Evolutionary conservation across 2,888 invertebrate genomes (phyloP).

Genomic region (Nomada fabriciana): DNA sequence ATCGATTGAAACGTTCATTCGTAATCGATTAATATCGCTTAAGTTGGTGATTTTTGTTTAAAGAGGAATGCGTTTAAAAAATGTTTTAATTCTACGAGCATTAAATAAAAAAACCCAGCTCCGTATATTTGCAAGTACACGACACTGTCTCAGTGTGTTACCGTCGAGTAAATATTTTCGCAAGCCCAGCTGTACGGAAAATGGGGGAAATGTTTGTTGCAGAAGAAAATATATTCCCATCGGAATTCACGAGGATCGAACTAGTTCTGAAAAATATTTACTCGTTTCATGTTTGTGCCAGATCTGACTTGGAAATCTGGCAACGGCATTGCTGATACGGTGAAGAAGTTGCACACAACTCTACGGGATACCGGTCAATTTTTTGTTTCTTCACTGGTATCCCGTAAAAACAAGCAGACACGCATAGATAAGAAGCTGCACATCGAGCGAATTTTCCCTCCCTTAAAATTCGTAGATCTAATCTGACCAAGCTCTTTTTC

Average conservation of each 20-base stretch:
- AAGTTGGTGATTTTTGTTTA: not conserved
- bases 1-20: no score
- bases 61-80: not conserved
- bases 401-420: slow-evolving; percentile 46
- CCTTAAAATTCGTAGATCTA: not conserved
- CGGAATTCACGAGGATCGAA: not conserved
- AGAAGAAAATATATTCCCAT: no score
- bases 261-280: slow-evolving; percentile 46
- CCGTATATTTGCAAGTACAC: slow-evolving; percentile 27
- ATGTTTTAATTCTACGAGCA: not conserved
- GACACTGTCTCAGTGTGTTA: not conserved
- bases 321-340: slow-evolving; percentile 37
- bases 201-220: not conserved
- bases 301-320: slow-evolving; percentile 36
- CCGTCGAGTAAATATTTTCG: slow-evolving; percentile 41
- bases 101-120: slow-evolving; percentile 20
- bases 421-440: slow-evolving; percentile 49
- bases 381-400: slow-evolving; percentile 16
- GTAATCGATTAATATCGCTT: no score
- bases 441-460: slow-evolving; percentile 40
- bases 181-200: not conserved
- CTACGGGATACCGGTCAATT: slow-evolving; percentile 23
- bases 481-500: not conserved
- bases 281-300: slow-evolving; percentile 42
- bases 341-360: slow-evolving; percentile 38